A percentile compares a stretch with the other conserved stretches of the same genome.
Conservation (phyloP, 1,140 invertebrate species). For the Philopotamus ludificatus region DNA sequence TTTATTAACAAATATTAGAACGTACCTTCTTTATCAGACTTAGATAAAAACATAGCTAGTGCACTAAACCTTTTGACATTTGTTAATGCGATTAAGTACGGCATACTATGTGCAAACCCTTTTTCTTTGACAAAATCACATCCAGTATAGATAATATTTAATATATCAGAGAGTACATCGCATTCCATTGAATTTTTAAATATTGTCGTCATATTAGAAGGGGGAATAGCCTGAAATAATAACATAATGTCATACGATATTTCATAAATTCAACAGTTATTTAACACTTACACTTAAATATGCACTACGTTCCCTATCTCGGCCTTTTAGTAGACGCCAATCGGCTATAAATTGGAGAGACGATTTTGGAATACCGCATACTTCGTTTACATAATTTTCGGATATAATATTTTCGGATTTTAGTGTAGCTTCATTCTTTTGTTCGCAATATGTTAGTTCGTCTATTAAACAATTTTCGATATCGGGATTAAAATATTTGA, state of each 20-base stretch:
- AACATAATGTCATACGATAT: conserved; percentile 26
- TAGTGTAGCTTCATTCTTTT: conserved; percentile 28
- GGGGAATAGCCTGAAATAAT: conserved; percentile 57
- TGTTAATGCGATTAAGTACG: conserved; percentile 45
- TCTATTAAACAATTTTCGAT: too few species aligned
- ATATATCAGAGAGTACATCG: conserved; percentile 58
- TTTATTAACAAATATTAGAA: too few species aligned
- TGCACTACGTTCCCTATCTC: conserved; percentile 44
- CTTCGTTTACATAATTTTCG: conserved; percentile 14
- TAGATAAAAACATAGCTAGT: conserved; percentile 50
- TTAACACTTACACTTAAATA: conserved; percentile 50
- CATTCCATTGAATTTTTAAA: conserved; percentile 63
- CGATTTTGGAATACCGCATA: conserved; percentile 55
- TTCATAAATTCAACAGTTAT: too few species aligned
- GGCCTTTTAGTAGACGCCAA: conserved; percentile 54
- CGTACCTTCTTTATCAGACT: conserved; percentile 51
- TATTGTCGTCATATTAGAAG: conserved; percentile 54
- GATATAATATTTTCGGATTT: too few species aligned
- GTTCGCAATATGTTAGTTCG: too few species aligned
- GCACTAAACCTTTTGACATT: conserved; percentile 53
- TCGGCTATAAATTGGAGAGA: conserved; percentile 60
- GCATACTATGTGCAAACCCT: conserved; percentile 32
- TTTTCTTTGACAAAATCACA: conserved; percentile 47
- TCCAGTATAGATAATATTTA: conserved; percentile 48
- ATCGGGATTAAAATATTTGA: conserved; percentile 36